Base-by-base conservation (phyloP, 64 coral and sea anemone genomes). In the Montipora efflorescens region DNA sequence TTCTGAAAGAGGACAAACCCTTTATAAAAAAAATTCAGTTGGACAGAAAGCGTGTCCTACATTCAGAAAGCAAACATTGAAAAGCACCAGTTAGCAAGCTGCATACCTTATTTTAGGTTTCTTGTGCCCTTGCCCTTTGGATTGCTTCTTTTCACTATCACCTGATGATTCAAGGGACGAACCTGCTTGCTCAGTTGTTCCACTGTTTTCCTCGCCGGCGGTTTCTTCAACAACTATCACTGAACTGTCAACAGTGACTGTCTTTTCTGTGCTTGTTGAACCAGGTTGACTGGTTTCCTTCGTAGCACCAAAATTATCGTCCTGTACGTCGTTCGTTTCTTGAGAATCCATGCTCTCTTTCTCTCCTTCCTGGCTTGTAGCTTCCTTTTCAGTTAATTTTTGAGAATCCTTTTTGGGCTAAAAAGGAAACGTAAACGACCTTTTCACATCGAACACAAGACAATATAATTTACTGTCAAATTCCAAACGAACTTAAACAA, bases 31-130 rank as follows among this genome's bases (percentile, higher is more conserved):
- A 36, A 36, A 36, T 36, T 36, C 28, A 36, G 28, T 36, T 36
- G 28, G 1, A 36, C 28, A 36, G 28, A 36, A 36, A 36, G 28
- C 28, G 28, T 36, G 28, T 36, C 28, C 28, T 36, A 36, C 28
- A 36, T 36, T 36, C 28, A 36, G 28, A 36, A 57, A 57, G 11
- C 53, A 57, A 57, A 57, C 6, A 8, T 7, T 57, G 6, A 7
- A 14, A 7, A 16, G 15, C 15, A 67, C 15, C 14, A 57, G 10
- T 36, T 45, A 15, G 11, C 20, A 20, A 15, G 19, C 28, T 61
- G 9, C 80, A 43, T 71, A 86, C 82, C 66, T 71, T 49, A 50
- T 46, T 72, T 71, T 86, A 45, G 45, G 50, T 86, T 72, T 86
- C 82, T 86, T 86, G 9, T 12, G 15, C 8, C 44, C 7, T 72